A percentile compares a stretch with the other conserved stretches of the same genome.
phyloP scores from a whole-genome alignment of 2,888 invertebrate species.

The Trachelus troglodyta region DNA sequence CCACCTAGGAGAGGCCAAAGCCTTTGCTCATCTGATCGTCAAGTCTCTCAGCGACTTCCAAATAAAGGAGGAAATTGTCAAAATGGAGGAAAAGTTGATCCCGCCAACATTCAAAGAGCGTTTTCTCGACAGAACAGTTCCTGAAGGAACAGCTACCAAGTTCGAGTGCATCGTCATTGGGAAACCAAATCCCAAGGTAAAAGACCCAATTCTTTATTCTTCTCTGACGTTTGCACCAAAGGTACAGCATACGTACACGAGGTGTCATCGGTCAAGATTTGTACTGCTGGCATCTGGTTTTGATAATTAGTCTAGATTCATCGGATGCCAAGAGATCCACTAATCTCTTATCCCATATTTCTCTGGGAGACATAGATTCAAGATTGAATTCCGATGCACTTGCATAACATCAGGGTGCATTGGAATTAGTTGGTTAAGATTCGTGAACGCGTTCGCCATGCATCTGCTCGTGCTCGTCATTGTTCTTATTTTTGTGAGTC shows the following conservation, averaged over 20 bases:
- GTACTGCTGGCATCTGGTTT: neutral
- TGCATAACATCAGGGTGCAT: neutral
- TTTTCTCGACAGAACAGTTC: conserved; percentile 73
- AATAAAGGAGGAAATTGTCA: conserved; percentile 48
- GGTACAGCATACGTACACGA: neutral
- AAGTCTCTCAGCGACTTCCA: conserved; percentile 71
- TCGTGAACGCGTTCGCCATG: conserved; percentile 32
- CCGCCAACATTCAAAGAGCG: conserved; percentile 76
- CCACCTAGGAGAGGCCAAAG: conserved; percentile 80
- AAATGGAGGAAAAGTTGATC: conserved; percentile 71
- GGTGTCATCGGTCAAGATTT: neutral
- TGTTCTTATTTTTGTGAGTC: conserved; percentile 47
- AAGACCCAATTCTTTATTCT: conserved; percentile 16
- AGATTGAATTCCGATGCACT: conserved; percentile 40
- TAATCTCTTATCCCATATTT: conserved; percentile 52
- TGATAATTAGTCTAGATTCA: conserved; percentile 40
- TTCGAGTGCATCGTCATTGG: conserved; percentile 82
- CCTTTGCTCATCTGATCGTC: conserved; percentile 81
- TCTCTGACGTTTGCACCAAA: neutral
- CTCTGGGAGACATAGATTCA: conserved; percentile 23
- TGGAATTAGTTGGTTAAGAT: neutral
- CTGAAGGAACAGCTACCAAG: conserved; percentile 72
- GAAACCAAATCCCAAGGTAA: conserved; percentile 79
- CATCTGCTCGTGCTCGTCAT: conserved; percentile 47
- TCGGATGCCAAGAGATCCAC: conserved; percentile 47